Conservation (phyloP, 2,888 invertebrate genomes). For the Machimus rusticus region DNA sequence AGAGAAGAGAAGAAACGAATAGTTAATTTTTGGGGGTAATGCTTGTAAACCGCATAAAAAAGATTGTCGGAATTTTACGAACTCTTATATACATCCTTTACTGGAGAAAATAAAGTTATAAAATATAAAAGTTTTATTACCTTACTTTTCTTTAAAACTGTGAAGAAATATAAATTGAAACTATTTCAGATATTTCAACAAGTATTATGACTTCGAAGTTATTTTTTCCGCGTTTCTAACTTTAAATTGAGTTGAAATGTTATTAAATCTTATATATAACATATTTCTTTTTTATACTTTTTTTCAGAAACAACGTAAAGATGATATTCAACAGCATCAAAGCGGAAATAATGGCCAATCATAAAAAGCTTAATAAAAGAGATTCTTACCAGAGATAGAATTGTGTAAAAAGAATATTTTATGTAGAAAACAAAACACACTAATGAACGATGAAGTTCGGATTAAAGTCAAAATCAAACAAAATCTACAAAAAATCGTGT, state of each 20-base stretch:
- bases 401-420: neutral
- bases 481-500: slow-evolving; percentile 5
- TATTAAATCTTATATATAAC: neutral
- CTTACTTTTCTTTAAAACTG: too few relatives aligned
- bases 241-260: neutral
- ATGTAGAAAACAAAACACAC: neutral
- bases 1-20: neutral
- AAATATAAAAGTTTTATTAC: too few relatives aligned
- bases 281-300: neutral
- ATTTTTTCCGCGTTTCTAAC: neutral
- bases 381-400: neutral
- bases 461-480: neutral
- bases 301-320: neutral
- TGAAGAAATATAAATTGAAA: neutral
- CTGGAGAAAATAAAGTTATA: too few relatives aligned
- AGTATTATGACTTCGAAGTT: neutral
- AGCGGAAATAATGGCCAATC: neutral
- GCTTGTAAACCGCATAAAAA: neutral
- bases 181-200: neutral
- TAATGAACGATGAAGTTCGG: neutral
- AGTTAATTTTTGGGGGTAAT: neutral
- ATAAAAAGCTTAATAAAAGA: neutral
- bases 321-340: neutral
- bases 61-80: too few relatives aligned
- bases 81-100: too few relatives aligned